Conservation (phyloP, 2,888 invertebrate species). For the Gortyna flavago region DNA sequence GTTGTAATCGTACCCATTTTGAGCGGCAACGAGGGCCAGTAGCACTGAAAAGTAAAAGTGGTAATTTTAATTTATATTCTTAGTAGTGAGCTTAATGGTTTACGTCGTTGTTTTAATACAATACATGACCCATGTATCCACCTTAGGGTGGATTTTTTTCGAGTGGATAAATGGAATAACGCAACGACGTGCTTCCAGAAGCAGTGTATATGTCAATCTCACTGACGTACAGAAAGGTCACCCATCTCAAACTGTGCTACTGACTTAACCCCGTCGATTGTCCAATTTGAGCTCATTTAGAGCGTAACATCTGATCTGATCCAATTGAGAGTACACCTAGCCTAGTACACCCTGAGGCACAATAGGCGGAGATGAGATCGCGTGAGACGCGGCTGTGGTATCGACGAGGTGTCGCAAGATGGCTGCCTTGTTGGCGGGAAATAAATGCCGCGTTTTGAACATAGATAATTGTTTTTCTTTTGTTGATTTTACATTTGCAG, state of each 20-base stretch:
- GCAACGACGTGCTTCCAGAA: neutral
- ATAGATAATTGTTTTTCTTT: neutral
- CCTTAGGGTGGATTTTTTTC: too few relatives aligned
- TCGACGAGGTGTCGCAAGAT: slow-evolving; percentile 44
- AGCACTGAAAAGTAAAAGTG: slow-evolving; percentile 78
- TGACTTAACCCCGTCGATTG: slow-evolving; percentile 10
- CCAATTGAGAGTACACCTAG: slow-evolving; percentile 38
- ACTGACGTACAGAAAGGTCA: neutral
- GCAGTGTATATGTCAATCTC: neutral
- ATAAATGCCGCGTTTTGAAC: slow-evolving; percentile 30
- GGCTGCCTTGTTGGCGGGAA: slow-evolving; percentile 30
- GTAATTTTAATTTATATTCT: neutral
- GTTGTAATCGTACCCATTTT: slow-evolving; percentile 94
- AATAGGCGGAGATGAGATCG: slow-evolving; percentile 58
- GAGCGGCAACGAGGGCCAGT: slow-evolving; percentile 83
- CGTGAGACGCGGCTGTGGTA: slow-evolving; percentile 54
- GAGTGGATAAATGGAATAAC: too few relatives aligned
- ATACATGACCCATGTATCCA: neutral
- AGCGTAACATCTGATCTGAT: slow-evolving; percentile 30
- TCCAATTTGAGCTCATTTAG: slow-evolving; percentile 18
- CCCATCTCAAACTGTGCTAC: neutral
- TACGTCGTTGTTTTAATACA: neutral
- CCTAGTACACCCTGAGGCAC: slow-evolving; percentile 42
- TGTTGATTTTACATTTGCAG: too few relatives aligned
- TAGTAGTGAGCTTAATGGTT: neutral